Evolutionary conservation across 2,797 vertebrate species (phyloP).

Genomic region (Alcedo atthis): DNA sequence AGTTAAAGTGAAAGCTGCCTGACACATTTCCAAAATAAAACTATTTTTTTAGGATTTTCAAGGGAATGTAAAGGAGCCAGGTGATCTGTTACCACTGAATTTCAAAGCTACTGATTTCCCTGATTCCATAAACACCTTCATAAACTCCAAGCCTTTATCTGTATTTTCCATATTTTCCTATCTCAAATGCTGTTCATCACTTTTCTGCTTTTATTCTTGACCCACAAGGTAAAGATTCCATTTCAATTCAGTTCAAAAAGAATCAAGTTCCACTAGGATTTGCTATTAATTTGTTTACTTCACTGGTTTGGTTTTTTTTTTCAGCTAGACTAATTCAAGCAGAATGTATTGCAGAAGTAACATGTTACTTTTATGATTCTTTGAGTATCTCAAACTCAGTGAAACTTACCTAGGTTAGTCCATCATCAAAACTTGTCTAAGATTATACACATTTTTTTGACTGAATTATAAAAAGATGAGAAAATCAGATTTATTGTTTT

Average conservation of each 20-base stretch:
- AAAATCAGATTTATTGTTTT: not conserved
- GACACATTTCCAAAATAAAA: not conserved
- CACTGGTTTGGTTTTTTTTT: not conserved
- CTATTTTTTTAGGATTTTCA: not conserved
- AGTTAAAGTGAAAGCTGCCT: not conserved
- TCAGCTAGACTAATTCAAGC: not conserved
- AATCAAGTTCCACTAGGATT: not conserved
- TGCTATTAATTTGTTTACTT: not conserved
- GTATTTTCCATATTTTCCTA: not conserved
- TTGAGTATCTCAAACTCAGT: not conserved
- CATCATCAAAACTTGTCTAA: not conserved
- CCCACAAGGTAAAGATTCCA: not conserved
- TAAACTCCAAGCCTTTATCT: not conserved
- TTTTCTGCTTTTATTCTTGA: not conserved
- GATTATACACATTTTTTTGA: not conserved
- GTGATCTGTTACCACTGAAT: not conserved
- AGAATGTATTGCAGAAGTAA: not conserved
- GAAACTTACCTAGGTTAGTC: not conserved
- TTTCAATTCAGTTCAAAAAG: not conserved
- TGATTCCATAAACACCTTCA: not conserved
- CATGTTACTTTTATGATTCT: not conserved
- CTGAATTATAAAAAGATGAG: not conserved
- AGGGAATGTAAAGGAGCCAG: not conserved
- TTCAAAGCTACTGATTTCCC: not conserved
- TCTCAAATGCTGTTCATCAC: not conserved